phyloP scores from a whole-genome alignment of 1,140 invertebrate species.

The Euwallacea similis region DNA sequence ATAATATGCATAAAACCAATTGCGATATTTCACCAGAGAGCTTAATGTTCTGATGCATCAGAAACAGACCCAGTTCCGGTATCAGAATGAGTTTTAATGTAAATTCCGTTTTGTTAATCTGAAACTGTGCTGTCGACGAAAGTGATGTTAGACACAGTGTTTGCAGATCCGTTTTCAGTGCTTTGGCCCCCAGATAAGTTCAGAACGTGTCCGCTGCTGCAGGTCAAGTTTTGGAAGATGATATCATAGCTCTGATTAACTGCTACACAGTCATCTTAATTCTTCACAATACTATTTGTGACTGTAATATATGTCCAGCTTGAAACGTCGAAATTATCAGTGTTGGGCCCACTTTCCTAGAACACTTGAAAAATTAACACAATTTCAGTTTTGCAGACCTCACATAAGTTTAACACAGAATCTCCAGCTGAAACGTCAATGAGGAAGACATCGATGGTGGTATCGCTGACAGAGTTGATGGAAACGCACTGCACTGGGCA shows the following conservation, averaged over 20 bases:
- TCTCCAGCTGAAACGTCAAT: slow-evolving; percentile 31
- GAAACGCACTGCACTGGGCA: slow-evolving; percentile 23
- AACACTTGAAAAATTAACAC: not conserved
- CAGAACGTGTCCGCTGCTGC: slow-evolving; percentile 33
- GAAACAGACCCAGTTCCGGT: slow-evolving; percentile 19
- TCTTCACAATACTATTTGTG: slow-evolving; percentile 9
- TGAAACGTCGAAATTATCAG: slow-evolving; percentile 24
- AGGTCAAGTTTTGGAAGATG: slow-evolving; percentile 19
- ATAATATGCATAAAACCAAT: no score
- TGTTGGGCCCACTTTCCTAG: slow-evolving; percentile 13
- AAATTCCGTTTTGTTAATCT: slow-evolving; percentile 31
- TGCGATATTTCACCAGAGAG: slow-evolving; percentile 17
- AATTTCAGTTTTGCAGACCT: not conserved
- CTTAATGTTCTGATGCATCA: slow-evolving; percentile 35
- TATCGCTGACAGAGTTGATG: slow-evolving; percentile 13
- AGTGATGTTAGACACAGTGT: slow-evolving; percentile 23
- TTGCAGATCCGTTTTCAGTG: slow-evolving; percentile 2
- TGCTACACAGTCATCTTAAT: slow-evolving; percentile 33
- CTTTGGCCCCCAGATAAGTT: slow-evolving; percentile 31
- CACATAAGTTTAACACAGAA: not conserved
- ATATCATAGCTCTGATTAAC: slow-evolving; percentile 29
- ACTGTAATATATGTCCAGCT: slow-evolving; percentile 12
- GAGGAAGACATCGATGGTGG: slow-evolving; percentile 14
- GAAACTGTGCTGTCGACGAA: slow-evolving; percentile 24
- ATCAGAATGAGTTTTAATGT: slow-evolving; percentile 37